These are phyloP conservation scores for Antidorcas marsupialis DNA, from an alignment of 2,113 vertebrate genomes.

Conservation along the genomic window DNA sequence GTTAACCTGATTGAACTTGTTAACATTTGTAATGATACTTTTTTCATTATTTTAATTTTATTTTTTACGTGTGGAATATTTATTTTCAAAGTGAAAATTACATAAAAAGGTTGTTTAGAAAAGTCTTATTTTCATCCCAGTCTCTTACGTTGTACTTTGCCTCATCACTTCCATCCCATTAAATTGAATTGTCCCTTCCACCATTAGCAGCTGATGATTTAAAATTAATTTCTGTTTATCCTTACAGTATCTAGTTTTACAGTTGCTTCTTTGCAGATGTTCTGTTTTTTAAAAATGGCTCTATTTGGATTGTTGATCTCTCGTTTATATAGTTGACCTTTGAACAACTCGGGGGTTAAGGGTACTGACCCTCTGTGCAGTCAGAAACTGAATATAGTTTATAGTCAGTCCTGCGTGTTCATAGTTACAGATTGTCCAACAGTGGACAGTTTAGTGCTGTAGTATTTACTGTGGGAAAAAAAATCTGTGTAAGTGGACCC, in stretches of 20 bases:
- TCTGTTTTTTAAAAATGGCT: not conserved
- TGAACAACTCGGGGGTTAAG: not conserved
- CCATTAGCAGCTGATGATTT: not conserved
- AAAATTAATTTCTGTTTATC: not conserved
- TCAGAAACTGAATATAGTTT: not conserved
- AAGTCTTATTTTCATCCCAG: not conserved
- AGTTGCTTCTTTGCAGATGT: not conserved
- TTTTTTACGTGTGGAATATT: not conserved
- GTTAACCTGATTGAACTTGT: not conserved
- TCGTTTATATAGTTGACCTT: not conserved
- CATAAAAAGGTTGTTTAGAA: not conserved
- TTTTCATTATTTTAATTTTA: not conserved
- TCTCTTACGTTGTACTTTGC: not conserved
- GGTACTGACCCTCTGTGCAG: not conserved
- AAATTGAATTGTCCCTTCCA: not conserved
- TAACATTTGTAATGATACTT: not conserved
- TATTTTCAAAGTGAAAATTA: not conserved
- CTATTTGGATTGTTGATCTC: not conserved
- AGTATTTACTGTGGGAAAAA: not conserved
- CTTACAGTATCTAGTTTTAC: not conserved
- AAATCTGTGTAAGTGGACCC: not conserved
- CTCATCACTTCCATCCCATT: not conserved
- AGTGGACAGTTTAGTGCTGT: not conserved
- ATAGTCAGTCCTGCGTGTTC: not conserved
- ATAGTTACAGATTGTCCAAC: not conserved